Percentiles rank a stretch among this genome's conserved stretches.
phyloP scores from a whole-genome alignment of 2,797 vertebrate genomes.

The Acridotheres tristis region DNA sequence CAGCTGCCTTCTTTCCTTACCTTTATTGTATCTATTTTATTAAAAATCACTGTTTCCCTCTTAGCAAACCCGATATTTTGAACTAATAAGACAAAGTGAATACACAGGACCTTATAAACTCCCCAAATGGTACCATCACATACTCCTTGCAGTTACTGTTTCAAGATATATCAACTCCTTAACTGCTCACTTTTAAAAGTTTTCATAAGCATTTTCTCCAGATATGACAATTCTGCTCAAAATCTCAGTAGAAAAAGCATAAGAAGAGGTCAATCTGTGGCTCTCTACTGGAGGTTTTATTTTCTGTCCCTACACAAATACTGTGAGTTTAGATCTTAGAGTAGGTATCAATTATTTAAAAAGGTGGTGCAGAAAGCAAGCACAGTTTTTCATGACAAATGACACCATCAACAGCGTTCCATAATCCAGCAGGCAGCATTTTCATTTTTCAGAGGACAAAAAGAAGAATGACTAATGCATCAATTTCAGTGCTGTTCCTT shows the following conservation, averaged over 20 bases:
- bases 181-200: neutral
- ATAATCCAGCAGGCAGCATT: neutral
- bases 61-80: neutral
- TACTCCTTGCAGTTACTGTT: neutral
- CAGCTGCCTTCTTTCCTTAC: neutral
- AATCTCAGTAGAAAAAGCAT: neutral
- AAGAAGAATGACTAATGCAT: conserved; percentile 6
- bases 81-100: neutral
- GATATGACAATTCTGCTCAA: neutral
- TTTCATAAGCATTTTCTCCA: neutral
- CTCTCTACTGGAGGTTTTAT: neutral
- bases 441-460: conserved; percentile 41
- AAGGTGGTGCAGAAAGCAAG: conserved; percentile 6
- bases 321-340: neutral
- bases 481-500: neutral
- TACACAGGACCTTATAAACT: neutral
- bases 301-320: neutral
- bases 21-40: neutral
- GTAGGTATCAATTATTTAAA: conserved; percentile 33
- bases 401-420: neutral
- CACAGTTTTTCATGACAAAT: conserved; percentile 35
- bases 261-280: neutral
- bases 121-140: neutral
- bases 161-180: neutral
- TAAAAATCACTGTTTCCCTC: neutral